phyloP scores from a whole-genome alignment of 1,140 invertebrate species.

The Cepaea nemoralis region DNA sequence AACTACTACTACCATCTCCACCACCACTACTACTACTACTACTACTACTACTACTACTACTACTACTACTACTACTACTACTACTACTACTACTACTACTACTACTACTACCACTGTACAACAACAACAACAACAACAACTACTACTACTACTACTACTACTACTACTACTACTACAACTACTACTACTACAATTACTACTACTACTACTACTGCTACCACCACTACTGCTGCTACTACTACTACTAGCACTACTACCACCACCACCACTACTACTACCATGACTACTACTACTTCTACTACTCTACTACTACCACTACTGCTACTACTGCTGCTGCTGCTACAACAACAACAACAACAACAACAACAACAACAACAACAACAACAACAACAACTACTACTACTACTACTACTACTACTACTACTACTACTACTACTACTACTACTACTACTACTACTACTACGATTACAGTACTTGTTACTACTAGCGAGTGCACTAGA shows the following conservation, averaged over 20 bases:
- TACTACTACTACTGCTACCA: too few relatives aligned
- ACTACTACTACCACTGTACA: too few relatives aligned
- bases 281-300: slow-evolving; percentile 12
- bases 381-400: slow-evolving; percentile 30
- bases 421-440: slow-evolving; percentile 30
- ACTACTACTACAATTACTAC: too few relatives aligned
- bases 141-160: slow-evolving; percentile 29
- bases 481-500: too few relatives aligned
- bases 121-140: slow-evolving; percentile 19
- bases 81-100: neutral
- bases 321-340: slow-evolving; percentile 23
- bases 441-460: slow-evolving; percentile 29
- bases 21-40: too few relatives aligned
- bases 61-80: too few relatives aligned
- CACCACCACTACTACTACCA: slow-evolving; percentile 37
- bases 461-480: too few relatives aligned
- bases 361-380: slow-evolving; percentile 13
- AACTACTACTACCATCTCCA: too few relatives aligned
- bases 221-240: slow-evolving; percentile 34
- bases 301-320: too few relatives aligned
- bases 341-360: neutral
- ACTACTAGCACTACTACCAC: slow-evolving; percentile 33
- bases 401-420: slow-evolving; percentile 32
- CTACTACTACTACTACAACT: slow-evolving; percentile 33
- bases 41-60: too few relatives aligned